Conservation (phyloP, 2,797 vertebrate species). For the Cossypha niveicapilla region DNA sequence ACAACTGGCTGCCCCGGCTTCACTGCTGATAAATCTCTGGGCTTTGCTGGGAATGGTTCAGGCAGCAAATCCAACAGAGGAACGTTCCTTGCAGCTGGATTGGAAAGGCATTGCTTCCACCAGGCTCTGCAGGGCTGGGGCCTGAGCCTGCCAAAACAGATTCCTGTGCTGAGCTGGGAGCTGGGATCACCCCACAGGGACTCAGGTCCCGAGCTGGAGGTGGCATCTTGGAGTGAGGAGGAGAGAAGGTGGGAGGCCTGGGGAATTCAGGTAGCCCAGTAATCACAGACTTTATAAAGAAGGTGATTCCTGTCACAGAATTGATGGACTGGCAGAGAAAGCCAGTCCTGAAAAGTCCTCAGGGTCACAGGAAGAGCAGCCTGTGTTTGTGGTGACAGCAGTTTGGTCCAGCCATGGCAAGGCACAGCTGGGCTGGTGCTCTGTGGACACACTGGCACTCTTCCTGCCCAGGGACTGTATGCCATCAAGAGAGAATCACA, state of each 20-base stretch:
- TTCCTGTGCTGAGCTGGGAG: background rate
- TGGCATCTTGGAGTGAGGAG: accelerated
- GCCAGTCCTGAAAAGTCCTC: background rate
- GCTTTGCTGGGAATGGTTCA: accelerated
- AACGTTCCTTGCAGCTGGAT: background rate
- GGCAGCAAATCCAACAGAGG: background rate
- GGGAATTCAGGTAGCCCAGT: background rate
- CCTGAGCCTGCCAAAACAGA: background rate
- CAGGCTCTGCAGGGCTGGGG: background rate
- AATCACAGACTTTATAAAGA: background rate
- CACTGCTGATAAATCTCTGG: background rate
- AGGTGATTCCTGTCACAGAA: background rate
- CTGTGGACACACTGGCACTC: accelerated
- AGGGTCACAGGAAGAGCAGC: background rate
- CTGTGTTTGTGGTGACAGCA: accelerated
- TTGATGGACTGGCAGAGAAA: background rate
- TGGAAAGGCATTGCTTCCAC: background rate
- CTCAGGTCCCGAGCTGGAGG: background rate
- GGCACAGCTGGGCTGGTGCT: background rate
- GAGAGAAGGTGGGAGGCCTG: background rate
- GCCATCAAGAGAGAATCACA: background rate
- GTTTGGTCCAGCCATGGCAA: background rate
- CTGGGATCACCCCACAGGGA: accelerated
- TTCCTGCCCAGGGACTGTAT: background rate
- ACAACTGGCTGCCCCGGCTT: background rate